Conservation (phyloP, 2,113 vertebrate species). For the Gnathonemus echidnorhynchus region DNA sequence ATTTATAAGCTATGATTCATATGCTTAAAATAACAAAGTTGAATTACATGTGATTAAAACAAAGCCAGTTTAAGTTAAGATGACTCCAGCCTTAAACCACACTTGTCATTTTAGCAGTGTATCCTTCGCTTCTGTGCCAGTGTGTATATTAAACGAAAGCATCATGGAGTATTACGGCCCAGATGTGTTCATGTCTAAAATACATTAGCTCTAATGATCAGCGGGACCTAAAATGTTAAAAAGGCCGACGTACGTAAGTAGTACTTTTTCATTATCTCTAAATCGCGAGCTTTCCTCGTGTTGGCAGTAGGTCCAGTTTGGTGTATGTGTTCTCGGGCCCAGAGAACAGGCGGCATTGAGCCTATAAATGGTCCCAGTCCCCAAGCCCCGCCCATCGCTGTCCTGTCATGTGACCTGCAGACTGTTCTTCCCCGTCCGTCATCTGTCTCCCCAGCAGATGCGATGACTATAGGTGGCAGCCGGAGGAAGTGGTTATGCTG, state of each 20-base stretch:
- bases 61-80: background rate
- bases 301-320: background rate
- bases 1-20: background rate
- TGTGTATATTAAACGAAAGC: background rate
- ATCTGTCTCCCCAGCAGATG: conserved; percentile 25
- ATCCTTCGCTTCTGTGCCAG: background rate
- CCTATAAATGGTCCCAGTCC: background rate
- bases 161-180: background rate
- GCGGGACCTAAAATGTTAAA: background rate
- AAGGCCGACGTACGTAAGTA: background rate
- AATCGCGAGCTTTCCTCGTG: background rate
- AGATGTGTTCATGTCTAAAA: background rate
- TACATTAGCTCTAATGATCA: background rate
- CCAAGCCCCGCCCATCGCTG: background rate
- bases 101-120: background rate
- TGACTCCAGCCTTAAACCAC: background rate
- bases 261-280: background rate
- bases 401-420: background rate
- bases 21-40: background rate
- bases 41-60: background rate
- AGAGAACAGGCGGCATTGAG: background rate
- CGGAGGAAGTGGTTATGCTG: conserved; percentile 29
- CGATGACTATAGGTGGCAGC: conserved; percentile 32
- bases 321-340: background rate
- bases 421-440: background rate